A percentile compares a stretch with the other conserved stretches of the same genome.
phyloP scores from a whole-genome alignment of 2,888 invertebrate genomes.

The Tinea pellionella region DNA sequence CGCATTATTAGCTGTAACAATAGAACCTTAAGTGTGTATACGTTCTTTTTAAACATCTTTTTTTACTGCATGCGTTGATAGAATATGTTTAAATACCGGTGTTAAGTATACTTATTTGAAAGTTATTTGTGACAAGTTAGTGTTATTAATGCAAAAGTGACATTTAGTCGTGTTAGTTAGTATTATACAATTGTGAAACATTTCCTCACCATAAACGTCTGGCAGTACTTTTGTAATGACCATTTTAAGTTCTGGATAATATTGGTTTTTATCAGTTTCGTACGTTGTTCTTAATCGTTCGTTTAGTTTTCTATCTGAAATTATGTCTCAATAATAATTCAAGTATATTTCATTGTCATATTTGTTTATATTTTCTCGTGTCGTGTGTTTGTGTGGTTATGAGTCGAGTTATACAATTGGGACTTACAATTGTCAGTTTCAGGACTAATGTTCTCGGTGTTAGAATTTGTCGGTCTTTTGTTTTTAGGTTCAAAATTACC shows the following conservation, averaged over 20 bases:
- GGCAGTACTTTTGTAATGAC: conserved; percentile 59
- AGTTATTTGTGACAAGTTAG: no score
- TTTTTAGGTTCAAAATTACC: conserved; percentile 41
- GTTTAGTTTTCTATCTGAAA: background rate
- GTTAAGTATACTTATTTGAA: background rate
- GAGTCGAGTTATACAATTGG: no score
- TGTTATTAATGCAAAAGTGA: no score
- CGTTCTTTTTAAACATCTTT: no score
- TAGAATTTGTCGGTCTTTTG: conserved; percentile 27
- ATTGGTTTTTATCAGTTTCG: conserved; percentile 24
- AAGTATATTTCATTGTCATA: no score
- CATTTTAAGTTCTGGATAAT: conserved; percentile 55
- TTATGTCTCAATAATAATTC: background rate
- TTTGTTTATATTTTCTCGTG: no score
- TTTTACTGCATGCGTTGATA: no score
- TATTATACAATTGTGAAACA: background rate
- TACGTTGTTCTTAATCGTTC: conserved; percentile 22
- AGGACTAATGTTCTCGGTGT: conserved; percentile 30
- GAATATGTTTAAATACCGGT: no score
- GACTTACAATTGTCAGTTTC: background rate
- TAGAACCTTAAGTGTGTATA: no score
- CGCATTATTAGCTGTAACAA: background rate
- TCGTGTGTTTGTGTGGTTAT: no score
- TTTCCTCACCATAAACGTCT: conserved; percentile 42
- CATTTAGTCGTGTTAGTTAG: background rate